A percentile compares a stretch with the other conserved stretches of the same genome.
phyloP scores from a whole-genome alignment of 2,113 vertebrate species.

The Bostrychus sinensis region DNA sequence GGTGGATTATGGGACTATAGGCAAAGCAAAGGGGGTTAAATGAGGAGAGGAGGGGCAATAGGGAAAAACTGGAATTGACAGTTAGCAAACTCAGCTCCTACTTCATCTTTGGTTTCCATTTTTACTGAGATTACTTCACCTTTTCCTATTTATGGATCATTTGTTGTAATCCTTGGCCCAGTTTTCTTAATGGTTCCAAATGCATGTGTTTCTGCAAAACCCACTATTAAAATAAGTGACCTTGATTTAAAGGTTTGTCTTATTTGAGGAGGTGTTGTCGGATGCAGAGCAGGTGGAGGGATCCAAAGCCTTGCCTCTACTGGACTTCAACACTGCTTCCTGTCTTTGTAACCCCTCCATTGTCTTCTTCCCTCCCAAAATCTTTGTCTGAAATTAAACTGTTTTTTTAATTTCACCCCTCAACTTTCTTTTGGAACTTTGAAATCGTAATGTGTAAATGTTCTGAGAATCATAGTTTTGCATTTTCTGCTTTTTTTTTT shows the following conservation, averaged over 20 bases:
- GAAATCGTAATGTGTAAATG: neutral
- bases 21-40: conserved; percentile 26
- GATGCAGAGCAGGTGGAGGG: conserved; percentile 56
- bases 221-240: conserved; percentile 19
- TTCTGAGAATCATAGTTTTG: neutral
- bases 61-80: conserved; percentile 13
- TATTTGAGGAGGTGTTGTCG: conserved; percentile 13
- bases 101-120: neutral
- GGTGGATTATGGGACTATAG: conserved; percentile 61
- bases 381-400: conserved; percentile 56
- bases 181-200: neutral
- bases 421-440: neutral
- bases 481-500: conserved; percentile 17
- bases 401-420: conserved; percentile 34
- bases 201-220: conserved; percentile 11
- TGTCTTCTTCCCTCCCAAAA: conserved; percentile 45
- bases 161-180: no score
- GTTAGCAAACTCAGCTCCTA: neutral
- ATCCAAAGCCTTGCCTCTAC: conserved; percentile 36
- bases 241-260: no score
- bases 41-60: conserved; percentile 35
- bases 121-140: neutral
- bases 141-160: neutral
- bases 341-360: conserved; percentile 65
- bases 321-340: conserved; percentile 60